Evolutionary conservation across 2,797 vertebrate genomes (phyloP).

Genomic region (Amazona finschi): DNA sequence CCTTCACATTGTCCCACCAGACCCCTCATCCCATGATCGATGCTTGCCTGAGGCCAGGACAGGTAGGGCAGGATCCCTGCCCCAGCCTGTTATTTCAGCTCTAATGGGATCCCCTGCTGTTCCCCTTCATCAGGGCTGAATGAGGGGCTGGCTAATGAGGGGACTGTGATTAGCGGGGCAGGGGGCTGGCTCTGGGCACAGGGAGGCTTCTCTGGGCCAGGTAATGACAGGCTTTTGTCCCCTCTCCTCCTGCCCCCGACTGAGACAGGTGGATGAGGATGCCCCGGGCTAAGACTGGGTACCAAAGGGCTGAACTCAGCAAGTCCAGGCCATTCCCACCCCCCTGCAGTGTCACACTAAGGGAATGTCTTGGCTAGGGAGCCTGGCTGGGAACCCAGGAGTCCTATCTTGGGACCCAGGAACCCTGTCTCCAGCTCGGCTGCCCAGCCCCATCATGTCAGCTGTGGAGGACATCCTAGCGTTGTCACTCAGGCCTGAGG

Average conservation of each 20-base stretch:
- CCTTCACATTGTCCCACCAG: not conserved
- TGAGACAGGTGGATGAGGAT: not conserved
- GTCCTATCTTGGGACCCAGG: not conserved
- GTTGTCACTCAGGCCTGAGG: not conserved
- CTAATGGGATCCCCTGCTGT: slow-evolving; percentile 29
- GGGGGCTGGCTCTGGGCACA: slow-evolving; percentile 27
- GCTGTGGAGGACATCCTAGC: not conserved
- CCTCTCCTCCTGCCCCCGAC: not conserved
- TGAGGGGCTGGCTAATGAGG: not conserved
- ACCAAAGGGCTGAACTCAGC: slow-evolving; percentile 3
- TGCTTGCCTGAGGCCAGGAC: not conserved
- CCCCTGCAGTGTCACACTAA: not conserved
- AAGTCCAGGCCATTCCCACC: not conserved
- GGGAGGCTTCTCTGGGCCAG: not conserved
- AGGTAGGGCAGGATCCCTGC: not conserved
- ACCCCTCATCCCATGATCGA: not conserved
- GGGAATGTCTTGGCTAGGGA: not conserved
- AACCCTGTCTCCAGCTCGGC: not conserved
- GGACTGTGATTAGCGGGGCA: slow-evolving; percentile 3
- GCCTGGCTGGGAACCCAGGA: not conserved
- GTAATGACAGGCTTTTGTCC: slow-evolving; percentile 43
- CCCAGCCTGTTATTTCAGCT: not conserved
- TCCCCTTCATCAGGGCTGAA: not conserved
- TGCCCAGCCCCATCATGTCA: not conserved
- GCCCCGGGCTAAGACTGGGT: not conserved